phyloP scores from a whole-genome alignment of 2,113 vertebrate species.

The Chrysemys picta region DNA sequence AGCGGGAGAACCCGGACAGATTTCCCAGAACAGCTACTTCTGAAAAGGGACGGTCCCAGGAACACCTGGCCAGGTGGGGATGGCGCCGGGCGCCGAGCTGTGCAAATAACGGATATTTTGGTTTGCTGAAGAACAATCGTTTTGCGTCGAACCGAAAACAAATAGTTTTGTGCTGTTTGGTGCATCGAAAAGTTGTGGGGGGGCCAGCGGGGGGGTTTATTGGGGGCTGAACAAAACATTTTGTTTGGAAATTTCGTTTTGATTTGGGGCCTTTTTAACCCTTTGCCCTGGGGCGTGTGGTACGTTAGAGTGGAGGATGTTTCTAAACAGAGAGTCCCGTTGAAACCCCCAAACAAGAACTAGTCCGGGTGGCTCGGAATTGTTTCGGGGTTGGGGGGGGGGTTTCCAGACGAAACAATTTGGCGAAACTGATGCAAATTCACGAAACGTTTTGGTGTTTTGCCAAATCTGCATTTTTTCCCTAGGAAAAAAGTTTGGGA shows the following conservation, averaged over 20 bases:
- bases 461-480: background rate
- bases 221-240: background rate
- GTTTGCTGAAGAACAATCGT: background rate
- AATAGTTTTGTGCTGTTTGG: background rate
- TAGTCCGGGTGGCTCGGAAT: no score
- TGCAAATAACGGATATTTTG: background rate
- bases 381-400: no score
- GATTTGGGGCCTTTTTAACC: background rate
- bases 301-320: fast-evolving
- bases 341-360: background rate
- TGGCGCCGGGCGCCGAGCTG: background rate
- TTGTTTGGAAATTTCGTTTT: background rate
- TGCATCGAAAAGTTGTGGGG: background rate
- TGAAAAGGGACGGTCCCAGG: no score
- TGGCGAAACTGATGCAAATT: background rate
- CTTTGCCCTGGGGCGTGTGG: background rate
- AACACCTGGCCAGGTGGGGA: no score
- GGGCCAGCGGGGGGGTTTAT: no score
- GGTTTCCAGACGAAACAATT: background rate
- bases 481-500: background rate
- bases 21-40: no score
- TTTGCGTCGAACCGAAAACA: background rate
- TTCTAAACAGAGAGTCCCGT: background rate
- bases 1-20: no score
- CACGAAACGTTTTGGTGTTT: background rate